These are phyloP conservation scores for Porites australiensis DNA, from an alignment of 64 coral and sea anemone genomes.

Conservation along the genomic window DNA sequence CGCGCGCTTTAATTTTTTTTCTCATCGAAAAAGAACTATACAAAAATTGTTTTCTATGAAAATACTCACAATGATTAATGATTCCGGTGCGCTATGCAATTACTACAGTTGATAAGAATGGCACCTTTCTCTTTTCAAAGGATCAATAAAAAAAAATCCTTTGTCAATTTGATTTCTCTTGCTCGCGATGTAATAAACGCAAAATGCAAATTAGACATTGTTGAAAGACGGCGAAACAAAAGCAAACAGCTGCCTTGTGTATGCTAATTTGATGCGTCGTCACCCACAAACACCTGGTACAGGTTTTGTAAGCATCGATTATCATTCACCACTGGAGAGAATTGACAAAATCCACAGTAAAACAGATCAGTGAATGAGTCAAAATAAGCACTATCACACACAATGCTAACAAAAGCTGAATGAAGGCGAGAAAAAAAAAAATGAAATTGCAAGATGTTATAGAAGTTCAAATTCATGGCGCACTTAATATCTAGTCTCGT, in stretches of 20 bases:
- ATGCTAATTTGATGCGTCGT: slow-evolving; percentile 55
- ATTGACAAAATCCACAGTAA: background rate
- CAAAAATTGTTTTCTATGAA: background rate
- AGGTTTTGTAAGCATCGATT: background rate
- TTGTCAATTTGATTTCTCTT: slow-evolving; percentile 47
- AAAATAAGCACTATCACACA: too few species aligned
- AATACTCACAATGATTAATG: slow-evolving; percentile 44
- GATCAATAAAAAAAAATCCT: slow-evolving; percentile 16
- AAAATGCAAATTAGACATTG: slow-evolving; percentile 38
- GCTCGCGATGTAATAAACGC: slow-evolving; percentile 1
- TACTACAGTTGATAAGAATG: background rate
- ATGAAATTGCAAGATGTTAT: too few species aligned
- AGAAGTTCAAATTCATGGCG: too few species aligned
- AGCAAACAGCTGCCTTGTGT: background rate
- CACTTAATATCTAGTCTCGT: too few species aligned
- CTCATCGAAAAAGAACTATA: background rate
- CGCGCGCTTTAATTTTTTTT: background rate
- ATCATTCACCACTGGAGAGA: background rate
- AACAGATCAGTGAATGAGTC: background rate
- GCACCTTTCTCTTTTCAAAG: background rate
- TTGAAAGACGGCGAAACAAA: slow-evolving; percentile 16
- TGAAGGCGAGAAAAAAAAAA: too few species aligned
- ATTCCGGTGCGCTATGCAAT: background rate
- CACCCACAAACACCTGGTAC: background rate
- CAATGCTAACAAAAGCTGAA: too few species aligned